Conservation (phyloP, 2,797 vertebrate species). For the Arnoldichthys spilopterus region DNA sequence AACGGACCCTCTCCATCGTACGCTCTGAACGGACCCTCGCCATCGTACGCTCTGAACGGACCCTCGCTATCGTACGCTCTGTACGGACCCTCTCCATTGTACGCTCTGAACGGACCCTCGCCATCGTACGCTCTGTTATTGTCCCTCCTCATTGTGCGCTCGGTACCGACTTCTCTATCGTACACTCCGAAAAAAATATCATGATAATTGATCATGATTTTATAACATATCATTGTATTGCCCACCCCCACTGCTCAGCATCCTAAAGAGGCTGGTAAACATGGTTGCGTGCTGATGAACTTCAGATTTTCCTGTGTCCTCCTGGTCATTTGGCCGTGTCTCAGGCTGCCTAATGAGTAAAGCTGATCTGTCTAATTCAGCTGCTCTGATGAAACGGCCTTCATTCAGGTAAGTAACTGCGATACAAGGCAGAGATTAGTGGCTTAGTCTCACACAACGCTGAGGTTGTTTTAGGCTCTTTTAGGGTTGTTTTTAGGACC, state of each 20-base stretch:
- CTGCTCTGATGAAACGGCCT: not conserved
- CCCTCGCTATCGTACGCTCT: no score
- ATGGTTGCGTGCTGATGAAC: not conserved
- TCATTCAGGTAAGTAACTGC: not conserved
- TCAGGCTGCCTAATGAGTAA: not conserved
- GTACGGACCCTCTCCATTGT: no score
- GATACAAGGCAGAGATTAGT: not conserved
- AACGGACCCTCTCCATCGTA: no score
- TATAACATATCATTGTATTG: not conserved
- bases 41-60: no score
- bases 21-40: no score
- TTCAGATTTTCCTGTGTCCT: not conserved
- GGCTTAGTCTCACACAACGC: not conserved
- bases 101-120: no score
- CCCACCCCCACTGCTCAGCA: not conserved
- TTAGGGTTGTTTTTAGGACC: no score
- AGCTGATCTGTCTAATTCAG: constrained; percentile 13
- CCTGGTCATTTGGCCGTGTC: not conserved
- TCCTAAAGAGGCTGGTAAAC: constrained; percentile 8
- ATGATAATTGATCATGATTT: no score
- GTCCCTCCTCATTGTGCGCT: no score
- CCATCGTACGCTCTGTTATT: no score
- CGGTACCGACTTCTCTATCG: no score
- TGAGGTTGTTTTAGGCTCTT: not conserved
- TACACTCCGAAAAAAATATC: no score